Conservation (phyloP, 2,113 vertebrate species). For the Neofelis nebulosa region DNA sequence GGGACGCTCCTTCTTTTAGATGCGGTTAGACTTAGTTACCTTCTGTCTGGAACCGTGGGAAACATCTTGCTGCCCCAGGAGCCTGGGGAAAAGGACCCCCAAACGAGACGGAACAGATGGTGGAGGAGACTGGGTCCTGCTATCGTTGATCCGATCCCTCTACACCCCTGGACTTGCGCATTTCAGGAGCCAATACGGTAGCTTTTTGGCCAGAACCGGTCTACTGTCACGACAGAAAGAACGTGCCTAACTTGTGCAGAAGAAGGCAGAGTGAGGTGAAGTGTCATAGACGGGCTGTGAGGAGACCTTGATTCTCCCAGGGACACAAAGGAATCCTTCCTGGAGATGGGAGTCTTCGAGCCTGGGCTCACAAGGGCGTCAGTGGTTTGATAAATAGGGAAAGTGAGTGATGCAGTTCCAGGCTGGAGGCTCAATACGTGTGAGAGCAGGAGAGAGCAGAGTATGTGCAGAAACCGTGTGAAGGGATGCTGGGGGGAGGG, state of each 20-base stretch:
- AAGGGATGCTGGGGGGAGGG: not conserved
- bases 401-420: not conserved
- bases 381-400: not conserved
- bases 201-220: not conserved
- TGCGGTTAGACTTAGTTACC: not conserved
- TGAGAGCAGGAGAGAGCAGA: not conserved
- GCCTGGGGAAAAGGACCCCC: not conserved
- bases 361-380: not conserved
- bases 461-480: fast-evolving
- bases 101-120: not conserved
- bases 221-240: not conserved
- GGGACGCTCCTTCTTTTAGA: not conserved
- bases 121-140: too few relatives aligned
- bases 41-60: not conserved
- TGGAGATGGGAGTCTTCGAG: not conserved
- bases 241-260: not conserved
- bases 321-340: not conserved
- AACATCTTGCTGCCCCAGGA: not conserved
- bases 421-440: not conserved
- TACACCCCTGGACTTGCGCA: not conserved
- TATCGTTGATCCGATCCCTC: not conserved
- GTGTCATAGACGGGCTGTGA: fast-evolving
- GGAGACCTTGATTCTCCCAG: not conserved
- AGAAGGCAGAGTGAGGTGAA: not conserved
- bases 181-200: not conserved